Evolutionary conservation across 2,113 vertebrate genomes (phyloP).

Genomic region (Albula goreensis): DNA sequence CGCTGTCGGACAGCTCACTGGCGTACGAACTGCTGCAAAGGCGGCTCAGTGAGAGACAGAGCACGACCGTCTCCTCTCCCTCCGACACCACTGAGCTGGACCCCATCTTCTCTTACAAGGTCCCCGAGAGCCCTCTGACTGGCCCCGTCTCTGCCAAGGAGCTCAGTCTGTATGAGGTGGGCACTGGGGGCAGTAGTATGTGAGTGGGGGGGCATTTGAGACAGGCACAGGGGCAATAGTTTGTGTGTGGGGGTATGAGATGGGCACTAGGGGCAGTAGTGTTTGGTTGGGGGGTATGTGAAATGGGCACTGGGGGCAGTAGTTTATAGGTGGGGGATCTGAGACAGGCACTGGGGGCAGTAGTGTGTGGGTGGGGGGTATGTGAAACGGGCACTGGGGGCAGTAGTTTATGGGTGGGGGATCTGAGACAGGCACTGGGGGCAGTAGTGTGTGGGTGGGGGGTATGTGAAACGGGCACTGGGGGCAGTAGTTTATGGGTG

Average conservation of each 20-base stretch:
- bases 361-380: no score
- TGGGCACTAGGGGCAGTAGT: no score
- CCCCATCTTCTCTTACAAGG: neutral
- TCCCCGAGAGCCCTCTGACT: neutral
- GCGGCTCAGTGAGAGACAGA: slow-evolving; percentile 48
- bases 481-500: no score
- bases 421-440: no score
- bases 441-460: no score
- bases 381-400: no score
- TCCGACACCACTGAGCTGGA: neutral
- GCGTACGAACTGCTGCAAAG: slow-evolving; percentile 67
- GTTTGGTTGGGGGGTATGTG: no score
- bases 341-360: no score
- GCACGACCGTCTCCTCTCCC: neutral
- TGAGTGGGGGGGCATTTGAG: neutral
- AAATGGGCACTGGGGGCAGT: no score
- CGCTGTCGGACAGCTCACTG: slow-evolving; percentile 60
- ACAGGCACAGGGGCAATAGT: neutral
- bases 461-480: no score
- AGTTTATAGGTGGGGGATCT: no score
- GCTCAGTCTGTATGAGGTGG: slow-evolving; percentile 68
- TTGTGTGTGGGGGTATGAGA: neutral
- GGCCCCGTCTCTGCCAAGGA: slow-evolving; percentile 23
- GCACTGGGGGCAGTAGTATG: neutral
- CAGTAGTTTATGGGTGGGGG: no score